These are phyloP conservation scores for Panorpa germanica DNA, from an alignment of 2,888 invertebrate genomes.

Conservation along the genomic window DNA sequence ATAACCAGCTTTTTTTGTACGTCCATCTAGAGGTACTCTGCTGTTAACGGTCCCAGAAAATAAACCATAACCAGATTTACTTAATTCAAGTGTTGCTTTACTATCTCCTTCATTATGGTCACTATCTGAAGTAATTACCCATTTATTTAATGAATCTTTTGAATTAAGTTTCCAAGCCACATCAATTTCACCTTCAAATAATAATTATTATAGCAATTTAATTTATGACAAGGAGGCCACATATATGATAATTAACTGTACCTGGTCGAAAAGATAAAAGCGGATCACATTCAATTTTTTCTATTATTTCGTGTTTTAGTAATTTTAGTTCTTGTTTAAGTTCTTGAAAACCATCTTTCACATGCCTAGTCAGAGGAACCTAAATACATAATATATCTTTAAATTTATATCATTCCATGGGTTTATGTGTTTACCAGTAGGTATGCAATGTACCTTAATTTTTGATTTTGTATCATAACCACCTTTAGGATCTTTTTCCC, in stretches of 20 bases:
- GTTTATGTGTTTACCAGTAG: no score
- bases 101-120: conserved; percentile 72
- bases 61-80: conserved; percentile 44
- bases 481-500: conserved; percentile 37
- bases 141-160: conserved; percentile 40
- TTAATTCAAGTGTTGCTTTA: conserved; percentile 40
- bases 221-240: background rate
- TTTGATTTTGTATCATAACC: conserved; percentile 29
- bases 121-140: conserved; percentile 56
- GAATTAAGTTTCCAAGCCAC: conserved; percentile 52
- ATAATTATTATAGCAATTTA: conserved; percentile 12
- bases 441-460: no score
- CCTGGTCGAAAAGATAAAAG: conserved; percentile 30
- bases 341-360: conserved; percentile 44
- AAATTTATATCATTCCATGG: no score
- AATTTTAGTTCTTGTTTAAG: conserved; percentile 44
- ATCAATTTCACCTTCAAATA: conserved; percentile 45
- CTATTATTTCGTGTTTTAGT: conserved; percentile 46
- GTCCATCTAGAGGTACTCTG: conserved; percentile 63
- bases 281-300: conserved; percentile 41
- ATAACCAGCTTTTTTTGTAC: conserved; percentile 58
- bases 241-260: conserved; percentile 14
- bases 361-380: no score
- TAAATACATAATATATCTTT: no score
- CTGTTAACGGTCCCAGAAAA: conserved; percentile 54